phyloP scores from a whole-genome alignment of 2,888 invertebrate genomes.

The Meghimatium bilineatum region DNA sequence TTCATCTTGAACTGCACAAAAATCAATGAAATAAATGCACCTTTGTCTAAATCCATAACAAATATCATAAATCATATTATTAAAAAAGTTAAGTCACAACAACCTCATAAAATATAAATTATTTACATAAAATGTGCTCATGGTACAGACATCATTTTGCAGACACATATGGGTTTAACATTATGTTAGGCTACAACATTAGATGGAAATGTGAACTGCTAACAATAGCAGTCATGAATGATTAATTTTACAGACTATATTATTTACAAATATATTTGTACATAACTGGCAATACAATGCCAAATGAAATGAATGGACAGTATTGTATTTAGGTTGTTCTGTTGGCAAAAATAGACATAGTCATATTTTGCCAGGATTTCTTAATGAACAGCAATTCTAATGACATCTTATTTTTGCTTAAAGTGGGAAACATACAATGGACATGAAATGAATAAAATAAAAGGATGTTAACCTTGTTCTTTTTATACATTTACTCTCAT shows the following conservation, averaged over 20 bases:
- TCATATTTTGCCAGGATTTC: conserved; percentile 8
- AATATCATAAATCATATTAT: neutral
- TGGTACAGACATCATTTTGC: neutral
- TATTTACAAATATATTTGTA: neutral
- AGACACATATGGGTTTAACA: neutral
- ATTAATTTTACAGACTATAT: neutral
- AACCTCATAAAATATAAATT: neutral
- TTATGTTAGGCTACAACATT: neutral
- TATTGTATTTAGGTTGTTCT: neutral
- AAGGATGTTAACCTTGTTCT: no score
- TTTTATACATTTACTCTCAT: no score
- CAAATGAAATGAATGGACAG: neutral
- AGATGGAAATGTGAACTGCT: neutral
- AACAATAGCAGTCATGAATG: neutral
- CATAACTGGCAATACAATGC: neutral
- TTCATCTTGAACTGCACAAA: neutral
- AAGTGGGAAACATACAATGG: neutral
- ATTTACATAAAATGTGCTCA: neutral
- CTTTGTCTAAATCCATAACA: conserved; percentile 4
- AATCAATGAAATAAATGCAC: conserved; percentile 8
- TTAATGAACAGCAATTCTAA: neutral
- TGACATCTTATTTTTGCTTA: neutral
- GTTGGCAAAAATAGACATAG: no score
- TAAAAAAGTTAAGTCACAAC: conserved; percentile 24
- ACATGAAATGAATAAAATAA: neutral